These are phyloP conservation scores for Orius laevigatus DNA, from an alignment of 1,140 invertebrate species.

Conservation along the genomic window DNA sequence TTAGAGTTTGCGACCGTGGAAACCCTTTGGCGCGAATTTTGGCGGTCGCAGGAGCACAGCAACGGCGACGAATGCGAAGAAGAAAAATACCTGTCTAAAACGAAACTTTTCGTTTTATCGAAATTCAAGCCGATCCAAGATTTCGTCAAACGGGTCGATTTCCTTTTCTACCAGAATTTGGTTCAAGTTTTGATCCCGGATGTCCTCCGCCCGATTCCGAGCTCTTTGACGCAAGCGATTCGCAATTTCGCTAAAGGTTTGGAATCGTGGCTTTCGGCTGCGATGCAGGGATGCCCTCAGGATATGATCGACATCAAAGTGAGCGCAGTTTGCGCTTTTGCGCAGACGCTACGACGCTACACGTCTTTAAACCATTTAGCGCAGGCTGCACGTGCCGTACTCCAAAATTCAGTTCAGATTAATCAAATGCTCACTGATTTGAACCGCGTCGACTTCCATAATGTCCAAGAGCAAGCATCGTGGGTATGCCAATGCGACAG, in stretches of 20 bases:
- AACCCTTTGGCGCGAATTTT: constrained; percentile 81
- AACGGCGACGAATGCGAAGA: constrained; percentile 58
- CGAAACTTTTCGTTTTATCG: constrained; percentile 39
- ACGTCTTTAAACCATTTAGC: constrained; percentile 98
- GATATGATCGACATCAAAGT: constrained; percentile 72
- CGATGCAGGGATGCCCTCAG: constrained; percentile 71
- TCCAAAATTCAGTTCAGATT: constrained; percentile 91
- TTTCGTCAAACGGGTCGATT: constrained; percentile 67
- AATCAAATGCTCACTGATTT: constrained; percentile 93
- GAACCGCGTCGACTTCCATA: constrained; percentile 92
- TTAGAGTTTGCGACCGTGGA: constrained; percentile 81
- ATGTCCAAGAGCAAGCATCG: constrained; percentile 83
- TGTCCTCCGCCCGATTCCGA: constrained; percentile 85
- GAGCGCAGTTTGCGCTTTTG: constrained; percentile 76
- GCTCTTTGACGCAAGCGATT: constrained; percentile 81
- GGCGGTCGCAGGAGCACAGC: constrained; percentile 66
- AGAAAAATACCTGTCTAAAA: constrained; percentile 55
- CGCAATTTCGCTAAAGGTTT: constrained; percentile 85
- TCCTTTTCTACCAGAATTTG: constrained; percentile 88
- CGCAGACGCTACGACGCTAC: constrained; percentile 86
- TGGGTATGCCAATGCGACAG: constrained; percentile 96
- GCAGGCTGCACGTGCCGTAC: constrained; percentile 84
- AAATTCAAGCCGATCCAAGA: constrained; percentile 44
- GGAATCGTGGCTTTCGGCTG: constrained; percentile 71
- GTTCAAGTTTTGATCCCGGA: constrained; percentile 93